phyloP scores from a whole-genome alignment of 2,888 invertebrate genomes.

The Steinernema carpocapsae region DNA sequence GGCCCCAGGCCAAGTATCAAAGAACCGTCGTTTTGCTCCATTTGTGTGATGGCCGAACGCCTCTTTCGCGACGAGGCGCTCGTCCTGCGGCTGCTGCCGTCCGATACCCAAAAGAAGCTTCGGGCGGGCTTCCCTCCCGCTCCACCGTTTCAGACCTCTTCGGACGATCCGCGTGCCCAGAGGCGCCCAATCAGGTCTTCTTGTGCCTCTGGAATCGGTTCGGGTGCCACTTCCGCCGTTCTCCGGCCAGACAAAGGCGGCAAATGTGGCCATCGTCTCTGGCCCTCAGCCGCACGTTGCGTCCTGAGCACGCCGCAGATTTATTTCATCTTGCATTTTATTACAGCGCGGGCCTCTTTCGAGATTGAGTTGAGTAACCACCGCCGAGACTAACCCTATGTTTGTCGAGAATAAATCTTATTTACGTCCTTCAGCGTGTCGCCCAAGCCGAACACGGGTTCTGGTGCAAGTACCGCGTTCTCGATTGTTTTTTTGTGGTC shows the following conservation, averaged over 20 bases:
- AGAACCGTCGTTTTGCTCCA: constrained; percentile 27
- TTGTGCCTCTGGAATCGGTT: background rate
- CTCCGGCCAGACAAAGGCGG: background rate
- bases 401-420: background rate
- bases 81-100: background rate
- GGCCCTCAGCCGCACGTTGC: background rate
- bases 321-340: constrained; percentile 26
- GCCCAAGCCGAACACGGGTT: background rate
- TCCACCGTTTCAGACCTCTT: background rate
- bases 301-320: constrained; percentile 5
- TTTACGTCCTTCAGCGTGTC: background rate
- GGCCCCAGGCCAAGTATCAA: constrained; percentile 34
- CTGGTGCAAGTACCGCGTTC: background rate
- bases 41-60: constrained; percentile 32
- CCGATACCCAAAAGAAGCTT: background rate
- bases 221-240: background rate
- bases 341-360: constrained; percentile 11
- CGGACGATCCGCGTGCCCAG: background rate
- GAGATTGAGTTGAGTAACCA: constrained; percentile 10
- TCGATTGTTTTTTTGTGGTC: constrained; percentile 10
- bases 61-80: constrained; percentile 8
- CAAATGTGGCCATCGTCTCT: too few species aligned
- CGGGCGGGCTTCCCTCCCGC: background rate
- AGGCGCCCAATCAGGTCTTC: background rate
- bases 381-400: background rate